Evolutionary conservation across 2,113 vertebrate species (phyloP).

Genomic region (Vombatus ursinus): DNA sequence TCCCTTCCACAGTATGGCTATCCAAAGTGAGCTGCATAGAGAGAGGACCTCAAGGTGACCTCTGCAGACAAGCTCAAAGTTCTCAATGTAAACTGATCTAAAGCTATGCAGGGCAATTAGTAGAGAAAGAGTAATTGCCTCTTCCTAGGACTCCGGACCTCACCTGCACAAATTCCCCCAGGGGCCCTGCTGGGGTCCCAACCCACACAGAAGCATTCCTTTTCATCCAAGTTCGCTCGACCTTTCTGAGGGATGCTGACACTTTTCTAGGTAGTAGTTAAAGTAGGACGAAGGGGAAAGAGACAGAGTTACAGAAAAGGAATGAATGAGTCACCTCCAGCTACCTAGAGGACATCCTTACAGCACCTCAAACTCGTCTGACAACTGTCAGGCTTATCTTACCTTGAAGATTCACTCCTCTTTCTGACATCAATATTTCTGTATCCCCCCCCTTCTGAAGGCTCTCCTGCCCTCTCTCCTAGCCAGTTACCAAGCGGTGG

Average conservation of each 20-base stretch:
- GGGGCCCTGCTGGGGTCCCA: constrained; percentile 19
- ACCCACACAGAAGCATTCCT: constrained; percentile 50
- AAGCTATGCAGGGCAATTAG: constrained; percentile 74
- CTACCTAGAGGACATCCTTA: neutral
- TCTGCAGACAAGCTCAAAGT: constrained; percentile 73
- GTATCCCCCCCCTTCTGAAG: neutral
- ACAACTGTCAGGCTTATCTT: neutral
- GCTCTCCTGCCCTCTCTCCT: neutral
- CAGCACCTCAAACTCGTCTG: neutral
- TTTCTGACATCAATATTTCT: neutral
- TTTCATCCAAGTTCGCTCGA: constrained; percentile 22
- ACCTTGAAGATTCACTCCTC: neutral
- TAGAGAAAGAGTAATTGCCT: constrained; percentile 56
- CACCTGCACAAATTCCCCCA: constrained; percentile 54
- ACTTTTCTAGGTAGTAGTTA: constrained; percentile 67
- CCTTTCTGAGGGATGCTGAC: constrained; percentile 53
- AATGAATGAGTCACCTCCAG: constrained; percentile 19
- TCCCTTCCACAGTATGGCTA: constrained; percentile 46
- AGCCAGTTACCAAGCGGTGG: neutral
- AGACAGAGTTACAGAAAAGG: constrained; percentile 53
- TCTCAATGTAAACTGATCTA: constrained; percentile 73
- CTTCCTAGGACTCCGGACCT: constrained; percentile 54
- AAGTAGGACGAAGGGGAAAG: constrained; percentile 43
- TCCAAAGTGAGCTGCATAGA: constrained; percentile 74
- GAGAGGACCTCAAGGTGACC: constrained; percentile 75